Evolutionary conservation across 2,113 vertebrate genomes (phyloP).

Genomic region (Mesitornis unicolor): DNA sequence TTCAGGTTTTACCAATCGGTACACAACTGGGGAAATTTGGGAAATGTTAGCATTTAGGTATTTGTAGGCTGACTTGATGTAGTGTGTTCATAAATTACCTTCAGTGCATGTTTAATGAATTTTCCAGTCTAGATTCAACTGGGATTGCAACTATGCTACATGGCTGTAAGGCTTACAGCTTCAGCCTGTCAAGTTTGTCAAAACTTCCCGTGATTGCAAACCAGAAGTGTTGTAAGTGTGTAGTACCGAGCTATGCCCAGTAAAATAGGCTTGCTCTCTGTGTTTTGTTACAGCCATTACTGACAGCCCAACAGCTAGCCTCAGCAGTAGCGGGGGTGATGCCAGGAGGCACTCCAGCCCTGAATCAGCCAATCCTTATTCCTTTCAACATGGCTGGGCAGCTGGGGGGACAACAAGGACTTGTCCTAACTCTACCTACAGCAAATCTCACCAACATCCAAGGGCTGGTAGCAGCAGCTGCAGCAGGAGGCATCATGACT

Average conservation of each 20-base stretch:
- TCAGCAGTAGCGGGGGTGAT: conserved; percentile 93
- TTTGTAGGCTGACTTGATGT: not conserved
- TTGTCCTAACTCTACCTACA: conserved; percentile 95
- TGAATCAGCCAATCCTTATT: conserved; percentile 98
- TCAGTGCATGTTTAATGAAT: not conserved
- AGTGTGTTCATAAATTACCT: not conserved
- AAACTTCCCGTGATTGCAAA: not conserved
- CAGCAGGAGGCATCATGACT: conserved; percentile 97
- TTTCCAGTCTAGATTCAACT: not conserved
- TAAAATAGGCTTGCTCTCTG: not conserved
- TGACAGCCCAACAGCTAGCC: conserved; percentile 94
- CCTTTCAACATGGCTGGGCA: conserved; percentile 97
- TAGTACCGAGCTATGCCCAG: not conserved
- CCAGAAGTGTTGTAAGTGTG: not conserved
- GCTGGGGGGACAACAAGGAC: conserved; percentile 93
- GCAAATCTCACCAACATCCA: conserved; percentile 93
- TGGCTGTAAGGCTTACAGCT: not conserved
- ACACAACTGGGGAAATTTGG: not conserved
- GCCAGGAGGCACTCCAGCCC: conserved; percentile 87
- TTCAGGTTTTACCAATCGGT: not conserved
- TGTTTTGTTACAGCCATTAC: conserved; percentile 83
- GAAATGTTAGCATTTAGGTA: not conserved
- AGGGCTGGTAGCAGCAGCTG: conserved; percentile 96
- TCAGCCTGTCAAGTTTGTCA: not conserved
- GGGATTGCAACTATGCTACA: not conserved